Evolutionary conservation across 2,113 vertebrate genomes (phyloP).

Genomic region (Alethe diademata): DNA sequence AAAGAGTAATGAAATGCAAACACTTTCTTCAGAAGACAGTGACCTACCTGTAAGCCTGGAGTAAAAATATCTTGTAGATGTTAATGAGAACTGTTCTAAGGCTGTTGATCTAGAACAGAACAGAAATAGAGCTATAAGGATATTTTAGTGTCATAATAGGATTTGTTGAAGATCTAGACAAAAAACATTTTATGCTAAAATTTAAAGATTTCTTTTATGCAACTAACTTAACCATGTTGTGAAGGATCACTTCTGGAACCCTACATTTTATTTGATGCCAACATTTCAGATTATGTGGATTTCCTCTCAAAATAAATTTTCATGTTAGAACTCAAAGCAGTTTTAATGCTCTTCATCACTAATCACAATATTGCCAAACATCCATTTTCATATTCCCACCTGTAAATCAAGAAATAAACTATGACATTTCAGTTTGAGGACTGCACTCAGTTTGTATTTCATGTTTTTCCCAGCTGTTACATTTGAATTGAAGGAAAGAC

Average conservation of each 20-base stretch:
- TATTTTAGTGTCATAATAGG: background rate
- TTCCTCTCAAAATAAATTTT: background rate
- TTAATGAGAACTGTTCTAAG: conserved; percentile 81
- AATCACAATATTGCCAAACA: background rate
- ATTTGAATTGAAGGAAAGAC: conserved; percentile 79
- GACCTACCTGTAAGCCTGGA: conserved; percentile 90
- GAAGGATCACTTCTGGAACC: background rate
- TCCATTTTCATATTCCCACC: conserved; percentile 64
- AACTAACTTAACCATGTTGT: background rate
- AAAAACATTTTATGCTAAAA: background rate
- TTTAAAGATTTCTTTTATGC: background rate
- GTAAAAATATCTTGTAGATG: conserved; percentile 86
- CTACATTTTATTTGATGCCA: background rate
- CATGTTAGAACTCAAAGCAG: background rate
- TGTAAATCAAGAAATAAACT: conserved; percentile 84
- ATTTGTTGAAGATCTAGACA: background rate
- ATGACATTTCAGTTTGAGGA: conserved; percentile 86
- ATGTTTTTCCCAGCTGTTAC: conserved; percentile 77
- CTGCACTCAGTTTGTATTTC: conserved; percentile 79
- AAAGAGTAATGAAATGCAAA: background rate
- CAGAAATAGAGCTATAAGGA: background rate
- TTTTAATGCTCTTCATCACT: background rate
- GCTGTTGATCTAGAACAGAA: conserved; percentile 81
- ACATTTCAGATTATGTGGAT: background rate
- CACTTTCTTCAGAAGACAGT: background rate